Evolutionary conservation across 2,888 invertebrate genomes (phyloP).

Genomic region (Clistopyga incitator): DNA sequence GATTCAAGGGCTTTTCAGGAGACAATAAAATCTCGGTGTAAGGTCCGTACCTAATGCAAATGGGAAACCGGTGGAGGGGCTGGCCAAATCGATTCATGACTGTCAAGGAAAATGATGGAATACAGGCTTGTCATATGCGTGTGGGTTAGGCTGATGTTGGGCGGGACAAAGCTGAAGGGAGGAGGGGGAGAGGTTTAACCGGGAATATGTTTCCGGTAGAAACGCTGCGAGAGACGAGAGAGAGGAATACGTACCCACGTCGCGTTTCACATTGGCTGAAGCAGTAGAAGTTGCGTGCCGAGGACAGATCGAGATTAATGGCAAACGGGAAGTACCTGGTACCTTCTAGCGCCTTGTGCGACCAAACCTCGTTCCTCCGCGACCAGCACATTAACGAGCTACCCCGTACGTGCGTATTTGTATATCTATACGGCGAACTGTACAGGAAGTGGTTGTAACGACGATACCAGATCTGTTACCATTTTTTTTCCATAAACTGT

Average conservation of each 20-base stretch:
- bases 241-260: constrained; percentile 41
- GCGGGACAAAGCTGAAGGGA: neutral
- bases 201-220: constrained; percentile 54
- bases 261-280: constrained; percentile 43
- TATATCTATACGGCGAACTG: constrained; percentile 24
- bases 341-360: constrained; percentile 70
- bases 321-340: constrained; percentile 71
- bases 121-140: constrained; percentile 49
- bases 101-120: constrained; percentile 63
- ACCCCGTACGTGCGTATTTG: neutral
- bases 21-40: neutral
- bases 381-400: constrained; percentile 34
- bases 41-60: neutral
- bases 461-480: constrained; percentile 41
- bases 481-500: constrained; percentile 16
- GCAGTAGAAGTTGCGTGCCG: constrained; percentile 68
- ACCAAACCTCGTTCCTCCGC: constrained; percentile 16
- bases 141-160: constrained; percentile 48
- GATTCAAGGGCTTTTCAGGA: neutral
- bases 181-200: constrained; percentile 46
- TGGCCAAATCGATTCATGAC: constrained; percentile 43
- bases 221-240: constrained; percentile 9
- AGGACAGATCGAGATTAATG: constrained; percentile 76
- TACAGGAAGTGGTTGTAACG: constrained; percentile 35
- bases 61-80: neutral